Evolutionary conservation across 2,113 vertebrate species (phyloP), one percentile per base, ranked within the genome.

Genomic region (Nesospiza acunhae): DNA sequence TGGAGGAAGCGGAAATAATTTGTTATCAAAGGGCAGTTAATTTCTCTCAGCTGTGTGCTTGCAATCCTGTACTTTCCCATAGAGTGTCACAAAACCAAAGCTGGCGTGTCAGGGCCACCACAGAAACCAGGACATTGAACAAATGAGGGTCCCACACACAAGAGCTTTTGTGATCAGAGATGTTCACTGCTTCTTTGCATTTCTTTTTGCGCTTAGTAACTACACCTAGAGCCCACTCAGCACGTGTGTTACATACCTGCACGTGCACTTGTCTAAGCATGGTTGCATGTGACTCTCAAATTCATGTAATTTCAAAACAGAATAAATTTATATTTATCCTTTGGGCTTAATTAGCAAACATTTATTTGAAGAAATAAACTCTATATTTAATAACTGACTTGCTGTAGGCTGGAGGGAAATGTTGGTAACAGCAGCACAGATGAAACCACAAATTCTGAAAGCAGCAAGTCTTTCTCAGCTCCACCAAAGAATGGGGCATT

Each of bases 101-200:
- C 50, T 67, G 69, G 4, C 2, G 2, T 27, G 60, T 22, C 39
- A 50, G 47, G 35, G 39, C 44, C 42, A 31, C 35, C 35, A 5
- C 2, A 4, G 26, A 49, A 63, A 62, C 9, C n/a, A 26, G 6
- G 7, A 18, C 7, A 10, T 59, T 0, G 0, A 35, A 30, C 35
- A n/a, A 27, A 6, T 7, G 35, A 22, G 23, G 7, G 14, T 50
- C 72, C 30, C 23, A 3, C 0, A 1, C 35, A 31, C 5, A 10
- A 14, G 23, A 2, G 10, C 16, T 33, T 53, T 31, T 4, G 3
- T 42, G 81, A 11, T 50, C 58, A 55, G 33, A 39, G 4, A 9
- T 1, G 0, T 22, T 80, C 69, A 24, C 27, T 35, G 10, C 31
- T 82, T 27, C 47, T 69, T 37, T 47, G 15, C 8, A 7, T 75